These are phyloP conservation scores for Mormyrops attenuatus DNA, from an alignment of 2,797 vertebrate species.

Conservation along the genomic window DNA sequence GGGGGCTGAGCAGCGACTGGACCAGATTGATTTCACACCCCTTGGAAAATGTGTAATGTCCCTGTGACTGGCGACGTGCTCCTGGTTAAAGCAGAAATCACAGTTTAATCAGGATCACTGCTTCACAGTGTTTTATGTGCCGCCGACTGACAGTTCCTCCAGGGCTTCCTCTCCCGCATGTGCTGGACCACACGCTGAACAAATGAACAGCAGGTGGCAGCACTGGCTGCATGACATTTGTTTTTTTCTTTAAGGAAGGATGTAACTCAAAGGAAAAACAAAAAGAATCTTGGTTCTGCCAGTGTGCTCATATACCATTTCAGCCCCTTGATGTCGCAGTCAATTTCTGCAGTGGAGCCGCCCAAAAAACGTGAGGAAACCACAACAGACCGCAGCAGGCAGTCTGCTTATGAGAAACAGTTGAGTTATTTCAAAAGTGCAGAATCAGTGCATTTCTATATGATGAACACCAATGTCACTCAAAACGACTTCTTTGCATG, in stretches of 20 bases:
- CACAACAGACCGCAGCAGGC: background rate
- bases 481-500: background rate
- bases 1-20: background rate
- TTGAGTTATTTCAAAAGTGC: background rate
- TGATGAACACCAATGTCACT: background rate
- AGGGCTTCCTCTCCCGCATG: background rate
- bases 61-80: background rate
- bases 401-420: background rate
- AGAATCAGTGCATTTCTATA: background rate
- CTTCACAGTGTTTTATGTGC: background rate
- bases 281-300: background rate
- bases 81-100: background rate
- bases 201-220: conserved; percentile 17
- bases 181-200: background rate
- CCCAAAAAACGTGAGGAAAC: background rate
- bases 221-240: background rate
- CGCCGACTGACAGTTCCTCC: background rate
- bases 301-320: background rate
- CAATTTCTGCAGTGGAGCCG: background rate
- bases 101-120: background rate
- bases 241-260: background rate
- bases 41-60: background rate
- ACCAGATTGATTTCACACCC: background rate
- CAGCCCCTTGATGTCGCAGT: background rate
- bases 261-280: background rate